Evolutionary conservation across 2,888 invertebrate species (phyloP), one percentile per base, ranked within the genome.

Genomic region (Epistrophe eligans): DNA sequence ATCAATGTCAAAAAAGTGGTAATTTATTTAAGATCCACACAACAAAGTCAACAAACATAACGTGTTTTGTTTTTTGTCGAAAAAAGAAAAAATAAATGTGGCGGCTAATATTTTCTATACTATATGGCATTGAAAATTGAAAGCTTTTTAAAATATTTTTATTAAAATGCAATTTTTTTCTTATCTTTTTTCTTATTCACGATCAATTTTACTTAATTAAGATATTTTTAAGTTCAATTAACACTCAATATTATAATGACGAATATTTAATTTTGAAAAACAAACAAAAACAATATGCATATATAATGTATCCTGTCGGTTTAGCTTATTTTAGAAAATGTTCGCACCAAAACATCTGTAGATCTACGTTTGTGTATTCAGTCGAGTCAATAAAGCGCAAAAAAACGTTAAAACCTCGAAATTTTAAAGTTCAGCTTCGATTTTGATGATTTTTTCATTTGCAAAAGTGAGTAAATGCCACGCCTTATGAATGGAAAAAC

Each of bases 61-160:
- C n/a, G 62, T 24, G 40, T 62, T 62, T 62, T 60, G 5, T 60
- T 64, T 50, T 64, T n/a, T n/a, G n/a, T n/a, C n/a, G n/a, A n/a
- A n/a, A n/a, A n/a, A n/a, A n/a, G n/a, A n/a, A n/a, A 35, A 35
- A 35, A 19, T 17, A 67, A 55, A 43, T 55, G 7, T 24, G n/a
- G 24, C 9, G 6, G 19, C 13, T 66, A 10, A 19, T 32, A 17
- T 13, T 32, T n/a, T 24, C 1, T 32, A 13, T 19, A 28, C 13
- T 24, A 40, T 17, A 24, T 48, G 67, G 10, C 67, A 7, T 50
- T 67, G 50, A 50, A 67, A 6, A 35, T 38, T 67, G 50, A 50
- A 67, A 45, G 32, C 32, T 64, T 17, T 58, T 58, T 38, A 7
- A 11, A 38, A 38, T 24, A 24, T 24, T 24, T 15, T 43, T 43